These are phyloP conservation scores for Channa maculata DNA, from an alignment of 2,113 vertebrate genomes.

Conservation along the genomic window DNA sequence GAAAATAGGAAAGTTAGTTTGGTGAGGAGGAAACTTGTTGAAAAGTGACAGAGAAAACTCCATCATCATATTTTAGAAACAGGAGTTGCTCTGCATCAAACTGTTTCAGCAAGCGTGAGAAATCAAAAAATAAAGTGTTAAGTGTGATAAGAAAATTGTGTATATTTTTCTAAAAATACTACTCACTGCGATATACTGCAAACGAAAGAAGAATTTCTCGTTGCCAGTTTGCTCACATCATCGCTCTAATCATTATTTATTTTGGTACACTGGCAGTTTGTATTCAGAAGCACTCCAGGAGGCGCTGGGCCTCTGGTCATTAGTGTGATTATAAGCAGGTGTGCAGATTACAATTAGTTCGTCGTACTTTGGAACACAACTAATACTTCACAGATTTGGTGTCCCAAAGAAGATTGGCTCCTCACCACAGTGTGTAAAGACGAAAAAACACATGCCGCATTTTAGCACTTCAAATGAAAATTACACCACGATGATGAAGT, in stretches of 20 bases:
- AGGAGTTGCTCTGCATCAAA: too few species aligned
- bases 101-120: too few species aligned
- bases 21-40: not conserved
- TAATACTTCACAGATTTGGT: not conserved
- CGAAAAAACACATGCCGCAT: not conserved
- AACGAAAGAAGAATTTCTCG: not conserved
- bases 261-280: slow-evolving; percentile 16
- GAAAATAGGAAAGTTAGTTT: slow-evolving; percentile 2
- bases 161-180: too few species aligned
- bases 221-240: slow-evolving; percentile 12
- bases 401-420: not conserved
- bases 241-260: slow-evolving; percentile 27
- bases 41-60: too few species aligned
- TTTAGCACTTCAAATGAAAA: not conserved
- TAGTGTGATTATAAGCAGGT: slow-evolving; percentile 58
- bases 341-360: slow-evolving; percentile 41
- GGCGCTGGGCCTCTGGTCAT: slow-evolving; percentile 40
- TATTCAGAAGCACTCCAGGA: slow-evolving; percentile 17
- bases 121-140: too few species aligned
- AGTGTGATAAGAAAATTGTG: too few species aligned
- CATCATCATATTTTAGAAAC: too few species aligned
- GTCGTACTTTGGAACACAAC: not conserved
- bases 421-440: not conserved
- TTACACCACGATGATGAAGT: not conserved
- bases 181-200: too few species aligned